Conservation (phyloP, 2,888 invertebrate species). For the Digitonthophagus gazella region DNA sequence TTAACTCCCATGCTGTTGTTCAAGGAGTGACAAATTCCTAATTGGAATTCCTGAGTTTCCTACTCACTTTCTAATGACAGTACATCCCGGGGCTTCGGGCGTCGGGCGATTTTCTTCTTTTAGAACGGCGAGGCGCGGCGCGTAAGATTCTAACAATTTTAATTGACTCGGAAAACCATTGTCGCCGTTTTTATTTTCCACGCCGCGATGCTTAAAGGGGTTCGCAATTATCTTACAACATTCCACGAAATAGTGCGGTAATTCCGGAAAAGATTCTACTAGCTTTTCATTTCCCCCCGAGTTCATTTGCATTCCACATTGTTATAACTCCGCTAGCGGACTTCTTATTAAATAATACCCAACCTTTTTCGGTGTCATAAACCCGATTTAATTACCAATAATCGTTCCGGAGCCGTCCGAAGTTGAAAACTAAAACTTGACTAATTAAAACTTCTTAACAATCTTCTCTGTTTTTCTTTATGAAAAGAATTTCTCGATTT, state of each 20-base stretch:
- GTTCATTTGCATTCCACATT: neutral
- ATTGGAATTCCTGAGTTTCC: slow-evolving; percentile 50
- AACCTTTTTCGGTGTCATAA: neutral
- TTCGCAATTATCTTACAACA: neutral
- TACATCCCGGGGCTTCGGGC: slow-evolving; percentile 38
- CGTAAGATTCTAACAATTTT: slow-evolving; percentile 44
- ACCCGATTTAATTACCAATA: neutral
- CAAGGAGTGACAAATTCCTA: slow-evolving; percentile 52
- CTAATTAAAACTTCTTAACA: neutral
- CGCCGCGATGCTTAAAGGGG: neutral
- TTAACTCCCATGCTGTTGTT: slow-evolving; percentile 41
- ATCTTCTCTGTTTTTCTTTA: neutral
- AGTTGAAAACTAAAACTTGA: neutral
- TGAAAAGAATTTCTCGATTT: neutral
- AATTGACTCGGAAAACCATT: slow-evolving; percentile 41
- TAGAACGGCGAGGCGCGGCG: slow-evolving; percentile 15
- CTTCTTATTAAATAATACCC: neutral
- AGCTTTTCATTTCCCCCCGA: neutral
- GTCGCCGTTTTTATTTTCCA: slow-evolving; percentile 2
- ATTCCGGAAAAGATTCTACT: neutral
- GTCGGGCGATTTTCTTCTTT: slow-evolving; percentile 8
- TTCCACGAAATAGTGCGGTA: neutral
- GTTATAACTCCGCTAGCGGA: neutral
- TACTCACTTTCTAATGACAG: slow-evolving; percentile 47
- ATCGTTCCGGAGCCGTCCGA: neutral